Evolutionary conservation across 2,113 vertebrate genomes (phyloP).

Genomic region (Oreotrochilus melanogaster): DNA sequence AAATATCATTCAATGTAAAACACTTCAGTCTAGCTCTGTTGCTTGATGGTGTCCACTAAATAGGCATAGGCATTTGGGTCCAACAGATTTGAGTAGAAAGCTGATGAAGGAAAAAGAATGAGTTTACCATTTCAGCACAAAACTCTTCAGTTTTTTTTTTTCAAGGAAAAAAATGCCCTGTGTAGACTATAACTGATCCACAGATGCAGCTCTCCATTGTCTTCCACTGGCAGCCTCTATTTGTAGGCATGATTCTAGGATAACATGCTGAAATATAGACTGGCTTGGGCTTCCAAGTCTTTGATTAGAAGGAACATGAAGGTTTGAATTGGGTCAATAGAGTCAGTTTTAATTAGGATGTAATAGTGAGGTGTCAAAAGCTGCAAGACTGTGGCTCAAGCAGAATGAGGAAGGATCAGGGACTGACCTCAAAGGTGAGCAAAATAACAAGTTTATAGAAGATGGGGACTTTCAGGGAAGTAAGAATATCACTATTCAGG

Average conservation of each 20-base stretch:
- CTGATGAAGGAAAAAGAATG: neutral
- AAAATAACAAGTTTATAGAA: neutral
- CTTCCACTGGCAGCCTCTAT: neutral
- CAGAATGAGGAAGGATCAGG: conserved; percentile 6
- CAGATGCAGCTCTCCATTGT: neutral
- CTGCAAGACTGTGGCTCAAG: neutral
- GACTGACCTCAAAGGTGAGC: neutral
- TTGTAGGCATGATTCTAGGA: neutral
- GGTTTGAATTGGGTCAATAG: conserved; percentile 16
- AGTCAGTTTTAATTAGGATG: conserved; percentile 29
- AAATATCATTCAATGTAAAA: neutral
- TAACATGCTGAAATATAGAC: neutral
- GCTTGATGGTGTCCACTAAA: neutral
- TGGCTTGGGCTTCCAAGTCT: neutral
- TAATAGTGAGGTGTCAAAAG: neutral
- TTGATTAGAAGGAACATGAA: conserved; percentile 29
- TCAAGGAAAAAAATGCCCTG: neutral
- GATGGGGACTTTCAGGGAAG: neutral
- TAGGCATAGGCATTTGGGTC: neutral
- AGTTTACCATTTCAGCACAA: neutral
- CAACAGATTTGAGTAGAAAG: neutral
- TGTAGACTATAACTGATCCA: neutral
- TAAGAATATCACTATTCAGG: neutral
- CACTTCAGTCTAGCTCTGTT: neutral
- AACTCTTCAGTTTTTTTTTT: neutral